Evolutionary conservation across 2,113 vertebrate genomes (phyloP), one percentile per base, ranked within the genome.

Genomic region (Gorsachius goisagi): DNA sequence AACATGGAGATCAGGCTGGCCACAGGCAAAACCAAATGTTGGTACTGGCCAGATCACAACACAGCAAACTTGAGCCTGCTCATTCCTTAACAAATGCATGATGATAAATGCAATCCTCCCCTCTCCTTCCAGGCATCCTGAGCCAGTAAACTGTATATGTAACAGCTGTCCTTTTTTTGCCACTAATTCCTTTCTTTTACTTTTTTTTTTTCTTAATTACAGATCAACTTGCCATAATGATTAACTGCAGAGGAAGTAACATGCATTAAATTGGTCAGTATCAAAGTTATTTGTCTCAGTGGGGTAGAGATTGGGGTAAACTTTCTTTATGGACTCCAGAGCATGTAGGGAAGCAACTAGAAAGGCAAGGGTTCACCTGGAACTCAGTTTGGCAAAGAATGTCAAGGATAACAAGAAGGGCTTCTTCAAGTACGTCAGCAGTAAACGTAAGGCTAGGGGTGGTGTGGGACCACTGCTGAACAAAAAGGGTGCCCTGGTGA

Each of bases 191-290:
- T 47, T 41, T 39, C 5, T 26, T 37, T 44, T 44, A 44, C 32
- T 17, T 24, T 4, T 4, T 32, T 19, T 11, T 32, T 39, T 41
- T 41, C 12, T 33, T 23, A 8, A 68, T 60, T 30, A 44, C 24
- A 75, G n/a, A 26, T 53, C 85, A 88, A 68, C 3, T 33, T 91
- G 12, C 16, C 33, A 23, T 68, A n/a, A 72, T 79, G 39, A 90
- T 84, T 64, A 93, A 88, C 52, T 89, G 32, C 37, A 75, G 35
- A 74, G 67, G n/a, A 95, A 93, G n/a, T 28, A 60, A 41, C 18
- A 49, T n/a, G 13, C 18, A 41, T 85, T 76, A 53, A 77, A 64
- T 22, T 80, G 47, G 49, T 91, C 79, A 93, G 79, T 79, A 75
- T 89, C 23, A 63, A 83, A 83, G 33, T 52, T 71, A n/a, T 85